phyloP scores from a whole-genome alignment of 2,113 vertebrate species.

The Charina bottae region DNA sequence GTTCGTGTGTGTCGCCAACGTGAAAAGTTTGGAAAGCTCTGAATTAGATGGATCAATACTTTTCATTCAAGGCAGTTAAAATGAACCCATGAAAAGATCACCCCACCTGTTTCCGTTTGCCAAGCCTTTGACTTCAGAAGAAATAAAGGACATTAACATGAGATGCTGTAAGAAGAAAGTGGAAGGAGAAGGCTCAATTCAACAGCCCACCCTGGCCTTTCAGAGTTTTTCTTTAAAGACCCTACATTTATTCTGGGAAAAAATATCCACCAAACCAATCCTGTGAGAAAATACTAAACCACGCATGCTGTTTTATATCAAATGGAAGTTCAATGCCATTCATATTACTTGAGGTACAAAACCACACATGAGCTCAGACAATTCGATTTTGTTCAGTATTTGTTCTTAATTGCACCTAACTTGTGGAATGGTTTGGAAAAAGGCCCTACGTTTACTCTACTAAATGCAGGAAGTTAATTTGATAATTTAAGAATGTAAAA shows the following conservation, averaged over 20 bases:
- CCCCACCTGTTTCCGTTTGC: too few relatives aligned
- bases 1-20: too few relatives aligned
- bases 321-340: neutral
- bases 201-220: neutral
- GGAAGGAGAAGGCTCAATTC: neutral
- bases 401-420: neutral
- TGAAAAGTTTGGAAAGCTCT: too few relatives aligned
- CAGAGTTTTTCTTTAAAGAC: neutral
- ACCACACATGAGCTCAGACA: neutral
- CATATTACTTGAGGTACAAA: neutral
- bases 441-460: neutral
- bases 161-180: too few relatives aligned
- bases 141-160: too few relatives aligned
- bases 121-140: too few relatives aligned
- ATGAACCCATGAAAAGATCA: too few relatives aligned
- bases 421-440: neutral
- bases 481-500: neutral
- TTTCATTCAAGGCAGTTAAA: too few relatives aligned
- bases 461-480: rapidly evolving
- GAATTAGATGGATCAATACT: too few relatives aligned
- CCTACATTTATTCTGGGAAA: neutral
- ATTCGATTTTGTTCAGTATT: neutral
- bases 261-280: too few relatives aligned
- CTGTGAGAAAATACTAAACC: neutral
- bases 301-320: neutral